A percentile compares a stretch with the other conserved stretches of the same genome.
phyloP scores from a whole-genome alignment of 2,888 invertebrate genomes.

The Ormyrus labotus region DNA sequence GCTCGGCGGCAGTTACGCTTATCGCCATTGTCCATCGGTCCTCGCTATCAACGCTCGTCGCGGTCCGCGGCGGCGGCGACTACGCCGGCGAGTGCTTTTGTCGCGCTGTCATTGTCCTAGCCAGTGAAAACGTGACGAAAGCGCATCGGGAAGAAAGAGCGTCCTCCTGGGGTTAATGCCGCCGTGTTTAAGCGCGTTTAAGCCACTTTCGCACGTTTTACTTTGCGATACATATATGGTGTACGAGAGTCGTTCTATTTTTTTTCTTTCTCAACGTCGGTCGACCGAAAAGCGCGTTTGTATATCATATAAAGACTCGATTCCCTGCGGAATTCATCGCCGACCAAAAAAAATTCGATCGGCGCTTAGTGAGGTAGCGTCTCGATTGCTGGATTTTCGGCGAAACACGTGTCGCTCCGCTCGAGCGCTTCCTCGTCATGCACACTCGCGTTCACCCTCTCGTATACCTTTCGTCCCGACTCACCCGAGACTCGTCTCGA shows the following conservation, averaged over 20 bases:
- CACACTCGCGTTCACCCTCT: slow-evolving; percentile 49
- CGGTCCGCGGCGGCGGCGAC: slow-evolving; percentile 2
- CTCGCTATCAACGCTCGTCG: slow-evolving; percentile 51
- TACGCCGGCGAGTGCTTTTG: background rate
- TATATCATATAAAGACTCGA: too few species aligned
- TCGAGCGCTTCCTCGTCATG: background rate
- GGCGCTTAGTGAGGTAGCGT: slow-evolving; percentile 6
- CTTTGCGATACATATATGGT: too few species aligned
- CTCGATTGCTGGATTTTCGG: slow-evolving; percentile 18
- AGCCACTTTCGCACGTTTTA: background rate
- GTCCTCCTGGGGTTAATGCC: too few species aligned
- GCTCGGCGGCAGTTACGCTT: slow-evolving; percentile 4
- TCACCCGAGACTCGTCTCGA: slow-evolving; percentile 31
- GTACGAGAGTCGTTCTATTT: too few species aligned
- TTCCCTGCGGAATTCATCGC: too few species aligned
- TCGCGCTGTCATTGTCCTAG: slow-evolving; percentile 46
- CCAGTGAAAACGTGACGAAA: slow-evolving; percentile 58
- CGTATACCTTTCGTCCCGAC: slow-evolving; percentile 57
- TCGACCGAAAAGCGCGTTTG: too few species aligned
- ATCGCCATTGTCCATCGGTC: slow-evolving; percentile 56
- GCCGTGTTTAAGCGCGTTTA: too few species aligned
- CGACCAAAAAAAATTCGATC: slow-evolving; percentile 5
- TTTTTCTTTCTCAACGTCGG: too few species aligned
- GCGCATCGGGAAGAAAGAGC: background rate
- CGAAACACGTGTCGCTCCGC: slow-evolving; percentile 29